phyloP scores from a whole-genome alignment of 2,113 vertebrate genomes.

The Otis tarda region DNA sequence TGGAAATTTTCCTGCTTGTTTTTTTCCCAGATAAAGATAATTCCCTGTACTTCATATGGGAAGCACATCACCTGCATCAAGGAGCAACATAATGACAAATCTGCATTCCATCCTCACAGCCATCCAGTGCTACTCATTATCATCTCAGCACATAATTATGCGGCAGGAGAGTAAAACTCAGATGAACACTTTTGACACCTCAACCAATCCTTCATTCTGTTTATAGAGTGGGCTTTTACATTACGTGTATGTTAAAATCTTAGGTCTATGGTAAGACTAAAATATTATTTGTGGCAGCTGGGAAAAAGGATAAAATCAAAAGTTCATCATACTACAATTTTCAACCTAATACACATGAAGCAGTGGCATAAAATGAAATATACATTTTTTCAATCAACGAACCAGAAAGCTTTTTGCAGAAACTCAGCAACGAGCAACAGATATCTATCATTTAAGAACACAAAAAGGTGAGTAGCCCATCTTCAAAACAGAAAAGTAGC shows the following conservation, averaged over 20 bases:
- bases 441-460: background rate
- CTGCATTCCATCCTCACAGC: constrained; percentile 64
- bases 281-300: background rate
- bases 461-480: background rate
- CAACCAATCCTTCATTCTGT: constrained; percentile 46
- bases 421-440: background rate
- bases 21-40: background rate
- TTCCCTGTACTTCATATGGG: constrained; percentile 26
- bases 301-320: background rate
- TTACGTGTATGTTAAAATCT: background rate
- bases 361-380: background rate
- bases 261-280: background rate
- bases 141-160: constrained; percentile 67
- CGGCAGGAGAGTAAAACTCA: constrained; percentile 57
- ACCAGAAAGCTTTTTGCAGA: background rate
- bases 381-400: background rate
- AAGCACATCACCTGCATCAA: constrained; percentile 62
- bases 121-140: constrained; percentile 59
- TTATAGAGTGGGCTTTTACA: constrained; percentile 47
- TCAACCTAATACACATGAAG: background rate
- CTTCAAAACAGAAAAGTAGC: background rate
- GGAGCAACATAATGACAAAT: constrained; percentile 62
- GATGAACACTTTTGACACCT: constrained; percentile 61
- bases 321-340: background rate
- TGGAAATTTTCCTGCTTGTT: background rate